Evolutionary conservation across 2,888 invertebrate species (phyloP), one percentile per base, ranked within the genome.

Genomic region (Notodonta dromedarius): DNA sequence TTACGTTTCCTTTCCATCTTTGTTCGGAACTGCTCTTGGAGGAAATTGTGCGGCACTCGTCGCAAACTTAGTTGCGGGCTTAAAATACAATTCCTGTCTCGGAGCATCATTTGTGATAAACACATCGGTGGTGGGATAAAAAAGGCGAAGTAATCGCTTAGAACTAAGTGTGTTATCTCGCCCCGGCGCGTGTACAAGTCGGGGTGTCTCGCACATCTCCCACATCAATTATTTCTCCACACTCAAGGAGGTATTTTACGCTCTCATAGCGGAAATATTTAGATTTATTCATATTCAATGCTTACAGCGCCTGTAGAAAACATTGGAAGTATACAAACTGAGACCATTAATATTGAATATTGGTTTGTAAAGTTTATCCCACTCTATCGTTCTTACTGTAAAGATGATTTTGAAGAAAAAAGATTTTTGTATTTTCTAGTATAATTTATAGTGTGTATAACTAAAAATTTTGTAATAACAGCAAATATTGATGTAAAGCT

Each of bases 1-100:
- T 85, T 86, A 79, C 74, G 79, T 84, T 86, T 81, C 79, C 77
- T 79, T 79, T 77, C 80, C 78, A 77, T 84, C 82, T 81, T 83
- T 81, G 79, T 85, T 86, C 73, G 70, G 72, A 77, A 76, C 73
- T 75, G 71, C 73, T 78, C 74, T 69, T 48, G 62, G 63, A 73
- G 75, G 71, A 79, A 85, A 83, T 80, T 80, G 78, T 78, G 68
- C 76, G 70, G 69, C 76, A 78, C 69, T 78, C 73, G 70, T 69
- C 68, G 65, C 71, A 61, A 85, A 86, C 78, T 85, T 77, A 74
- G 77, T 79, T 74, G 69, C 67, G 71, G 65, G 66, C 74, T 83
- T 84, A 79, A 84, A 83, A 82, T 76, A 74, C 70, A 80, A 83
- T 79, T 71, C 77, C 63, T 84, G 79, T 80, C 79, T 65, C 61